Percentiles rank a stretch among this genome's conserved stretches.
phyloP scores from a whole-genome alignment of 2,113 vertebrate genomes.

The Phylloscopus whistleri region DNA sequence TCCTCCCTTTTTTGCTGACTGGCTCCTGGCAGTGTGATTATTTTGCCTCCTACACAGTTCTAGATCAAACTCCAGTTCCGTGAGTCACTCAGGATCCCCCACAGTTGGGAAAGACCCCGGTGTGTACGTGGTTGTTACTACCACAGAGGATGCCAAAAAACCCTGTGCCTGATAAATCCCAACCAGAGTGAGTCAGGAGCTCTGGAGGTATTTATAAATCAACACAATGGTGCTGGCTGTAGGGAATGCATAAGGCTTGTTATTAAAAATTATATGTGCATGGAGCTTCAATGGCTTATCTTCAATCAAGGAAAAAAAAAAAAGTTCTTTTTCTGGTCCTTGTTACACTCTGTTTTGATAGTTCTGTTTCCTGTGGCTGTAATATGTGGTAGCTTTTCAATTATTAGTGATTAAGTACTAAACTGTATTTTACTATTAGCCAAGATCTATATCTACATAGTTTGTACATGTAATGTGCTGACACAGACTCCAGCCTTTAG shows the following conservation, averaged over 20 bases:
- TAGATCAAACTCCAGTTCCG: neutral
- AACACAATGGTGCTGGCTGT: neutral
- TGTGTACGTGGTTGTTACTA: neutral
- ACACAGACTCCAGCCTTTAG: neutral
- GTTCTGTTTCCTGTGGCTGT: neutral
- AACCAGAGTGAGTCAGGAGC: neutral
- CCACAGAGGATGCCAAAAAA: neutral
- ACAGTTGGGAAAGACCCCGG: slow-evolving; percentile 16
- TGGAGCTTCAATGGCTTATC: neutral
- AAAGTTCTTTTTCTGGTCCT: slow-evolving; percentile 13
- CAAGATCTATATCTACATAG: neutral
- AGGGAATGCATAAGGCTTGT: neutral
- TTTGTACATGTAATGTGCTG: neutral
- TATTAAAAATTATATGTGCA: neutral
- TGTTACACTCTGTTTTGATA: neutral
- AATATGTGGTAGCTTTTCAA: slow-evolving; percentile 15
- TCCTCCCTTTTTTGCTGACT: slow-evolving; percentile 11
- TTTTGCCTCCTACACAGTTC: slow-evolving; percentile 50
- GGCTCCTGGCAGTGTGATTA: slow-evolving; percentile 4
- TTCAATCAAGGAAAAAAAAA: neutral
- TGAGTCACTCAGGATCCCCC: slow-evolving; percentile 42
- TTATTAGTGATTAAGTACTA: slow-evolving; percentile 42
- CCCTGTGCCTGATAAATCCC: neutral
- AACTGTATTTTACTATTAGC: neutral
- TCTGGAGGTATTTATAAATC: neutral